Evolutionary conservation across 2,113 vertebrate genomes (phyloP).

Genomic region (Emberiza fucata): DNA sequence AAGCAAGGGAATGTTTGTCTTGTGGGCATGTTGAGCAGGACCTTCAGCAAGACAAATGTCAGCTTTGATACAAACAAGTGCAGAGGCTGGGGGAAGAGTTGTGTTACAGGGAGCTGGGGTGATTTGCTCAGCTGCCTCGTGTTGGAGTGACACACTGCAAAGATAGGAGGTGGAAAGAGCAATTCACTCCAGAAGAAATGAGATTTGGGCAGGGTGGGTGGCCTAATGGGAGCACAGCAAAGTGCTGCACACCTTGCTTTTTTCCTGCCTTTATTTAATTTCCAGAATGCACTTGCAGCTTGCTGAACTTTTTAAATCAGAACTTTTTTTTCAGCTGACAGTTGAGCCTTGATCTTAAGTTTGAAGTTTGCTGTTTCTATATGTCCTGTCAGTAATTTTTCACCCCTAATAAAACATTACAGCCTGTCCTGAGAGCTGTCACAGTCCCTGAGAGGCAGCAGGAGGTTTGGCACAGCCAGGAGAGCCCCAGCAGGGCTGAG

Average conservation of each 20-base stretch:
- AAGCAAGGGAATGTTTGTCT: background rate
- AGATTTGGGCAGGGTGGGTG: background rate
- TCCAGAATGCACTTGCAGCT: background rate
- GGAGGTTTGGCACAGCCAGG: background rate
- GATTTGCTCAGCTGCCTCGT: background rate
- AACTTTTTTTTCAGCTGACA: background rate
- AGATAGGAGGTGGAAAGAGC: constrained; percentile 23
- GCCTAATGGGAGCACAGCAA: constrained; percentile 19
- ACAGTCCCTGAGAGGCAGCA: background rate
- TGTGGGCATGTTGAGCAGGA: constrained; percentile 1
- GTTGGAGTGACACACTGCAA: background rate
- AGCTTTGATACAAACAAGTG: background rate
- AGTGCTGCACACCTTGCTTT: background rate
- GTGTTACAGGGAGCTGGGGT: background rate
- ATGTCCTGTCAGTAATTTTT: background rate
- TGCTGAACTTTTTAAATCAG: background rate
- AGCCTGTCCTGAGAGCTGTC: background rate
- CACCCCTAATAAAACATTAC: background rate
- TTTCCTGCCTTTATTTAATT: background rate
- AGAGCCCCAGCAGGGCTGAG: background rate
- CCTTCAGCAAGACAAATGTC: constrained; percentile 11
- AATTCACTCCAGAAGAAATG: background rate
- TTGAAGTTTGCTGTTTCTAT: background rate
- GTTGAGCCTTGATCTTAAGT: background rate
- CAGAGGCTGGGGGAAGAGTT: background rate